Conservation (phyloP, 2,113 vertebrate species). For the Elachura formosa region DNA sequence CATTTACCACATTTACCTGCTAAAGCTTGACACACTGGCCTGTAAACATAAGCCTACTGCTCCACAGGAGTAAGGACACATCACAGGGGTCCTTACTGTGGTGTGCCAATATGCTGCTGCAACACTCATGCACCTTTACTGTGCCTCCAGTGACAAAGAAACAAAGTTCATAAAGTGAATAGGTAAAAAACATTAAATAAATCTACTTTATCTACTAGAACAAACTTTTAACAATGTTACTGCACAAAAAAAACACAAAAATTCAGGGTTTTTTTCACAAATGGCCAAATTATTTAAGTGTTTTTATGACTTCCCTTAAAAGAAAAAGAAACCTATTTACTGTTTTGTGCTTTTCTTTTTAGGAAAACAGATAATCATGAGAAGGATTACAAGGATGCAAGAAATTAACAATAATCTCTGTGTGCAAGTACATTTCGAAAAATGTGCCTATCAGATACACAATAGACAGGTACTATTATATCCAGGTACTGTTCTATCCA, state of each 20-base stretch:
- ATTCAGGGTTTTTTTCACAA: neutral
- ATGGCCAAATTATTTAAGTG: neutral
- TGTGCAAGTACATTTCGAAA: neutral
- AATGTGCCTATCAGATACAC: neutral
- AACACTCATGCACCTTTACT: neutral
- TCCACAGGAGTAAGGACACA: neutral
- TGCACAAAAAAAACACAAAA: neutral
- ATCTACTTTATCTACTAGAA: neutral
- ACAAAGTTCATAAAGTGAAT: neutral
- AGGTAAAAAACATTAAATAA: neutral
- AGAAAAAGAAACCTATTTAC: neutral
- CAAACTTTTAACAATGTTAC: neutral
- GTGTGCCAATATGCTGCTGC: fast-evolving
- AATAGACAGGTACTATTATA: neutral
- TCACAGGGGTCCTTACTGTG: neutral
- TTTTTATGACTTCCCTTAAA: neutral
- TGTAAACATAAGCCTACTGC: neutral
- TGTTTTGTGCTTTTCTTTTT: neutral
- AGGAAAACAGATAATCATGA: neutral
- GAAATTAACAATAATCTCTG: neutral
- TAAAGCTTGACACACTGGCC: neutral
- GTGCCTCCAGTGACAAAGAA: neutral
- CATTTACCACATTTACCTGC: neutral
- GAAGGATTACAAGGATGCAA: neutral
- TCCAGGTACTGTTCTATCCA: neutral